Evolutionary conservation across 2,797 vertebrate genomes (phyloP), one percentile per base, ranked within the genome.

Genomic region (Oreochromis grahami): DNA sequence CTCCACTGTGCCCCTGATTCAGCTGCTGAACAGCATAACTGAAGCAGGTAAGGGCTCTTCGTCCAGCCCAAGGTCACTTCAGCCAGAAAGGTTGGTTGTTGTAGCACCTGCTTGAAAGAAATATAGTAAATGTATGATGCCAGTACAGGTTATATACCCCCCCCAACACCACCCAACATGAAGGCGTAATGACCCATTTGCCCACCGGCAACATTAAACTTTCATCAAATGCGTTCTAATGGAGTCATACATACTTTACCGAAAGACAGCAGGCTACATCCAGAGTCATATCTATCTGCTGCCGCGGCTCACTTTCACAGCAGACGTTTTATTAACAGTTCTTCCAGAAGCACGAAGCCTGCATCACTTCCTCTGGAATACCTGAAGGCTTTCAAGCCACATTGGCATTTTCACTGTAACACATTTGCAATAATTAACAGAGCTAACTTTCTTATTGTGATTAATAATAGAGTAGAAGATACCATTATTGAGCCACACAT

Each of bases 381-480:
- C 86, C 93, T 86, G 17, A 32, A 90, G 87, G 89, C 87, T 85
- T 88, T 87, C 60, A 79, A 86, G 58, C 32, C 55, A 76, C 89
- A 88, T 76, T 88, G 92, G 83, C 90, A 91, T 94, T 94, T 95
- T 92, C 81, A 93, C 87, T 90, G 88, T 81, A 88, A 84, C 88
- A 86, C 91, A 92, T 95, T 93, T 89, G 83, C 87, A 91, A 93
- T 94, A 93, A 95, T 95, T 94, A 95, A 93, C 93, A 83, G 81
- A 87, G 91, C 87, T 89, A 92, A 90, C 85, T 91, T 94, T 93
- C 92, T 94, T 91, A 94, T 92, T 91, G 86, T 91, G 91, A 94
- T 95, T 92, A 94, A 94, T 95, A 93, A 92, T 90, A 74, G 82
- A 93, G 87, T 43, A 72, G 86, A 89, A 80, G 86, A 93, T 92